Percentiles rank a stretch among this genome's conserved stretches.
phyloP scores from a whole-genome alignment of 2,113 vertebrate species.

The Aspiorhynchus laticeps region DNA sequence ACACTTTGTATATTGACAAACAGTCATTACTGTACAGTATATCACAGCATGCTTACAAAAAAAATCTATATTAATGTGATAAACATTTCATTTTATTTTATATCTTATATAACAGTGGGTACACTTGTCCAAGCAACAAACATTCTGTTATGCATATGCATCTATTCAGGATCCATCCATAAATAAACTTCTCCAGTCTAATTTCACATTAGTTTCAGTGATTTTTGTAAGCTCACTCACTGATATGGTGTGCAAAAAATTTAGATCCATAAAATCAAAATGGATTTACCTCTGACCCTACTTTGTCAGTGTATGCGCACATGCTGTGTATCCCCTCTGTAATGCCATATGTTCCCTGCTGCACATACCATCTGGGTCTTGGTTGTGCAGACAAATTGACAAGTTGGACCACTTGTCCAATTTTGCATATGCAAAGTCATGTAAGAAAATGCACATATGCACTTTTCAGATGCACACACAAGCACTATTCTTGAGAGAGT shows the following conservation, averaged over 20 bases:
- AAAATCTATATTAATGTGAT: not conserved
- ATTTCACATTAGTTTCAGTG: not conserved
- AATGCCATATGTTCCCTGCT: constrained; percentile 22
- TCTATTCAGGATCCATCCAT: no score
- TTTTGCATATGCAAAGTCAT: not conserved
- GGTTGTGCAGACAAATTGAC: not conserved
- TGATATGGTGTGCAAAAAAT: not conserved
- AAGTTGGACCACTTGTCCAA: not conserved
- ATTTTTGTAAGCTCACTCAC: not conserved
- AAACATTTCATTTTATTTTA: not conserved
- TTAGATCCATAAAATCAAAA: not conserved
- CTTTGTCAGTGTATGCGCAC: not conserved
- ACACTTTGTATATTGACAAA: not conserved
- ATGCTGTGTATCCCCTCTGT: not conserved
- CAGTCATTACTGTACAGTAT: not conserved
- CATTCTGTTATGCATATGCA: no score
- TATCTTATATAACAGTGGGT: not conserved
- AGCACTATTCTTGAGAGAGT: not conserved
- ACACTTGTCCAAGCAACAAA: no score
- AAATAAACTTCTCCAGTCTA: not conserved
- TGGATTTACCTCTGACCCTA: not conserved
- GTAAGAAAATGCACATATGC: not conserved
- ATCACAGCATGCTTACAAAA: not conserved
- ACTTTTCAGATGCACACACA: not conserved
- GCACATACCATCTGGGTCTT: constrained; percentile 18